These are phyloP conservation scores for Serripes groenlandicus DNA, from an alignment of 2,888 invertebrate species.

Conservation along the genomic window DNA sequence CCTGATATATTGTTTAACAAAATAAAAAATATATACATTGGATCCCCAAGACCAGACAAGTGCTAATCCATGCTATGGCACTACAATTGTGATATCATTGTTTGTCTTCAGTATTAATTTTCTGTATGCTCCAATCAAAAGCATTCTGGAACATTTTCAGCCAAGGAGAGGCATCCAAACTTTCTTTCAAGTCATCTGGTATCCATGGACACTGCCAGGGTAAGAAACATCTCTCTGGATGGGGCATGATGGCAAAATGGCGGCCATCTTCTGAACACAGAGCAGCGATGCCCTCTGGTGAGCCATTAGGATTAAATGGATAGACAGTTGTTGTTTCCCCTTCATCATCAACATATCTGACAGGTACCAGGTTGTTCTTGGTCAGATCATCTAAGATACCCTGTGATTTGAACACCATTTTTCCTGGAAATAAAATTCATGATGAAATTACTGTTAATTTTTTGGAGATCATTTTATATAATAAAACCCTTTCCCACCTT, in stretches of 20 bases:
- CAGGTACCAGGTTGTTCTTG: conserved; percentile 90
- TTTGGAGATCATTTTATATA: too few species aligned
- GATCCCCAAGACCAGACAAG: too few species aligned
- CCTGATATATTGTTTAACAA: too few species aligned
- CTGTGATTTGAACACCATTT: conserved; percentile 87
- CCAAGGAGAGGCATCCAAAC: conserved; percentile 93
- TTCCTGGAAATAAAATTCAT: too few species aligned
- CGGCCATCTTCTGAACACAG: conserved; percentile 96
- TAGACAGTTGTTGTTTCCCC: conserved; percentile 90
- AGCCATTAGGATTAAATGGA: conserved; percentile 94
- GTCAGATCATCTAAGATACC: conserved; percentile 81
- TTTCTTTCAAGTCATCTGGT: conserved; percentile 74
- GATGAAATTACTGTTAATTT: too few species aligned
- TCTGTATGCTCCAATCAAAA: conserved; percentile 84
- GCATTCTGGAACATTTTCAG: conserved; percentile 96
- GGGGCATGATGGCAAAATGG: conserved; percentile 99
- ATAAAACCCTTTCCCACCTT: too few species aligned
- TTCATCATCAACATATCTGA: conserved; percentile 94
- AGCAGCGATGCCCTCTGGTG: conserved; percentile 93
- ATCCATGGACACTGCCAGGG: conserved; percentile 93
- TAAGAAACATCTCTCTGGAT: conserved; percentile 96
- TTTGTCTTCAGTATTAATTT: conserved; percentile 32
- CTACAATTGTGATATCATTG: too few species aligned
- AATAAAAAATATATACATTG: too few species aligned
- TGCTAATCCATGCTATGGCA: too few species aligned